phyloP scores from a whole-genome alignment of 2,113 vertebrate species.

The Toxostoma redivivum region DNA sequence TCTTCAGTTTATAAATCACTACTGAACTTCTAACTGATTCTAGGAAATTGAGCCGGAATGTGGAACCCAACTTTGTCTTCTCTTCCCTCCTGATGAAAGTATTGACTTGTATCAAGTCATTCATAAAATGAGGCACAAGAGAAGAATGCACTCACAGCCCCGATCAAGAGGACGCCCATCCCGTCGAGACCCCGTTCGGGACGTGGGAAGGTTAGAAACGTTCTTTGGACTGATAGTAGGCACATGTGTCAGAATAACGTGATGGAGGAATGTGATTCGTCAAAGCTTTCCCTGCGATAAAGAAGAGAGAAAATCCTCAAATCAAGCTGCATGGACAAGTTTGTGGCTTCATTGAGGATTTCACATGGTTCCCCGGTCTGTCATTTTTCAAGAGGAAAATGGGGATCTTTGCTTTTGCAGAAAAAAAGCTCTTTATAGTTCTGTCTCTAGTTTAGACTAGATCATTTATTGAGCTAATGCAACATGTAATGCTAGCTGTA shows the following conservation, averaged over 20 bases:
- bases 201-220: slow-evolving; percentile 99
- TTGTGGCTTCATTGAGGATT: slow-evolving; percentile 91
- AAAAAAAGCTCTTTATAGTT: slow-evolving; percentile 66
- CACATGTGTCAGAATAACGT: slow-evolving; percentile 87
- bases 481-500: slow-evolving; percentile 60
- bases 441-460: slow-evolving; percentile 71
- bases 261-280: slow-evolving; percentile 87
- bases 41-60: slow-evolving; percentile 96
- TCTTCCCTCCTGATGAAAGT: slow-evolving; percentile 95
- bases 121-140: slow-evolving; percentile 95
- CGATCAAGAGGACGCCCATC: slow-evolving; percentile 90
- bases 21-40: slow-evolving; percentile 68
- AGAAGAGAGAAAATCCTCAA: slow-evolving; percentile 89
- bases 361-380: slow-evolving; percentile 77
- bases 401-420: slow-evolving; percentile 76
- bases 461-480: slow-evolving; percentile 58
- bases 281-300: slow-evolving; percentile 83
- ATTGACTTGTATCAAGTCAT: slow-evolving; percentile 98
- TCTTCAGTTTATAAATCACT: slow-evolving; percentile 56
- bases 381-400: slow-evolving; percentile 82
- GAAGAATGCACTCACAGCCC: slow-evolving; percentile 92
- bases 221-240: slow-evolving; percentile 95
- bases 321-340: slow-evolving; percentile 89
- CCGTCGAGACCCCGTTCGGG: slow-evolving; percentile 88
- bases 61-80: slow-evolving; percentile 92